These are phyloP conservation scores for Volucella inanis DNA, from an alignment of 2,888 invertebrate genomes.

Conservation along the genomic window DNA sequence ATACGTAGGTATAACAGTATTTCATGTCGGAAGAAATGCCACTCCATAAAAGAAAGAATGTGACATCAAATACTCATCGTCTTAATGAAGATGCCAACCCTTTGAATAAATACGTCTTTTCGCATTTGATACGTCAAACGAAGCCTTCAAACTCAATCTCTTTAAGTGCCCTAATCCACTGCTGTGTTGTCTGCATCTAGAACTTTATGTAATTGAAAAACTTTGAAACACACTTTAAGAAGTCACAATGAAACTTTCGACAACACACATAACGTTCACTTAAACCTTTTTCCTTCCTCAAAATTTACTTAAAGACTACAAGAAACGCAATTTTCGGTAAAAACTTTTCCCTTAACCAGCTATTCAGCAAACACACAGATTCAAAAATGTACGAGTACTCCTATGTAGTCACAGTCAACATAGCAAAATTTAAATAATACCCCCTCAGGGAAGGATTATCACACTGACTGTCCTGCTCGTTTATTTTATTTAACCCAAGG, in stretches of 20 bases:
- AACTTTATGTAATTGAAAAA: not conserved
- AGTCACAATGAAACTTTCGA: slow-evolving; percentile 2
- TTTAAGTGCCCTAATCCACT: not conserved
- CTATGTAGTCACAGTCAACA: slow-evolving; percentile 7
- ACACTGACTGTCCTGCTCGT: not conserved
- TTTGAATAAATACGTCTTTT: too few species aligned
- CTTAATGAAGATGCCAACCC: too few species aligned
- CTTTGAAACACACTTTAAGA: not conserved
- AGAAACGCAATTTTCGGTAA: not conserved
- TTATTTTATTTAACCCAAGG: slow-evolving; percentile 1
- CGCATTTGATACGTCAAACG: too few species aligned
- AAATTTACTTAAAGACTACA: not conserved
- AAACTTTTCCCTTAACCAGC: not conserved
- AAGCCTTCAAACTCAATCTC: not conserved
- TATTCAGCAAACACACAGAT: too few species aligned
- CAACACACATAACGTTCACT: not conserved
- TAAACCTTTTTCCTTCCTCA: slow-evolving; percentile 6
- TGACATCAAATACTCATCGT: too few species aligned
- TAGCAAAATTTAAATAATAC: slow-evolving; percentile 2
- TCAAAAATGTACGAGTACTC: too few species aligned
- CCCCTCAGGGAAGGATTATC: slow-evolving; percentile 19
- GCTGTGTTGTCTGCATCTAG: not conserved
- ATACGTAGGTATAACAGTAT: too few species aligned
- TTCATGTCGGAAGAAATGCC: too few species aligned
- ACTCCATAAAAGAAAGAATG: too few species aligned